Evolutionary conservation across 1,140 invertebrate genomes (phyloP).

Genomic region (Trichogramma pretiosum): DNA sequence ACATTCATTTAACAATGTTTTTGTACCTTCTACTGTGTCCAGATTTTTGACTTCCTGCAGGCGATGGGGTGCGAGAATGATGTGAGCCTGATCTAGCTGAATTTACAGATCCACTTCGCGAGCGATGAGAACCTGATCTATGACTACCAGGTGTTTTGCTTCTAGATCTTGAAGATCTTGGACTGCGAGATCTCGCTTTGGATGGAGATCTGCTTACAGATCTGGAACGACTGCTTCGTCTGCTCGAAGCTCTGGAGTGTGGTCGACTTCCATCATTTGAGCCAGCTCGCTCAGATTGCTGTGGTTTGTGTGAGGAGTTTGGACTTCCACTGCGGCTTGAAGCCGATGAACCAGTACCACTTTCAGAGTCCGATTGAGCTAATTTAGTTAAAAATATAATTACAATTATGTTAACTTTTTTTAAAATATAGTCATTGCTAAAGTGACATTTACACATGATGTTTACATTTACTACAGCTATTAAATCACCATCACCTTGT

Average conservation of each 20-base stretch:
- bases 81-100: slow-evolving; percentile 26
- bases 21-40: slow-evolving; percentile 8
- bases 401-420: neutral
- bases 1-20: too few species aligned
- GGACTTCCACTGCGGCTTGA: slow-evolving; percentile 35
- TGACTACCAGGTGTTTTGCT: slow-evolving; percentile 32
- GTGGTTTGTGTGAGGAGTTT: slow-evolving; percentile 25
- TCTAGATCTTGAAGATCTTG: slow-evolving; percentile 29
- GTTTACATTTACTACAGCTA: too few species aligned
- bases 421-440: too few species aligned
- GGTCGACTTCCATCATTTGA: slow-evolving; percentile 29
- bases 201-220: slow-evolving; percentile 31
- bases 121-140: slow-evolving; percentile 32
- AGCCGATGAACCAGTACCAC: slow-evolving; percentile 36
- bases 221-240: slow-evolving; percentile 29
- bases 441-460: too few species aligned
- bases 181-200: slow-evolving; percentile 26
- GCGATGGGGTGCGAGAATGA: slow-evolving; percentile 34
- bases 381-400: slow-evolving; percentile 30
- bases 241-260: slow-evolving; percentile 30
- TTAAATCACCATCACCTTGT: too few species aligned
- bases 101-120: slow-evolving; percentile 34
- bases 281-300: slow-evolving; percentile 23
- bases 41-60: slow-evolving; percentile 38
- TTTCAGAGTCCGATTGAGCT: slow-evolving; percentile 46